Percentiles rank a stretch among this genome's conserved stretches.
Evolutionary conservation across 2,888 invertebrate species (phyloP).

Genomic region (Stenoptilia bipunctidactyla): DNA sequence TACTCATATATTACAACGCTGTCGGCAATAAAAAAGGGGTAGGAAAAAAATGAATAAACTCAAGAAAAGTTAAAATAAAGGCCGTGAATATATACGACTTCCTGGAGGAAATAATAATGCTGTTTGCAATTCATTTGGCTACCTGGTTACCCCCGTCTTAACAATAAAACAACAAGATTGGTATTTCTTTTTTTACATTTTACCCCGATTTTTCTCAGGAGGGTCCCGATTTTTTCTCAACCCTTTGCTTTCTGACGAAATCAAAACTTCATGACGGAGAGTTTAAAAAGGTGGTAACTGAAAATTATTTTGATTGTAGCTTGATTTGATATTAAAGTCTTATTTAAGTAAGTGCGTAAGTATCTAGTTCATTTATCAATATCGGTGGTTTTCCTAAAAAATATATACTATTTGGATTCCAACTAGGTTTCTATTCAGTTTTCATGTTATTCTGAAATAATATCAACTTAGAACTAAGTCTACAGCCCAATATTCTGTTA

Average conservation of each 20-base stretch:
- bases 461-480: too few species aligned
- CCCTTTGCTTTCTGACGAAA: constrained; percentile 53
- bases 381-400: too few species aligned
- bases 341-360: too few species aligned
- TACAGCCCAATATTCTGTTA: too few species aligned
- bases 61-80: constrained; percentile 66
- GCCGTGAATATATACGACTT: constrained; percentile 70
- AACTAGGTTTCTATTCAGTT: too few species aligned
- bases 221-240: constrained; percentile 54
- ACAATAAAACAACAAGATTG: constrained; percentile 52
- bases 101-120: constrained; percentile 71
- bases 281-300: constrained; percentile 27
- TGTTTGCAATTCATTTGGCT: constrained; percentile 73
- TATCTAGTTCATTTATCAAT: too few species aligned
- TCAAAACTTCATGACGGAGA: constrained; percentile 49
- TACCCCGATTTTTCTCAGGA: constrained; percentile 47
- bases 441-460: too few species aligned
- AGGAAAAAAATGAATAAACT: constrained; percentile 60
- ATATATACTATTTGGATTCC: too few species aligned
- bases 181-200: constrained; percentile 43
- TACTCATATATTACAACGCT: constrained; percentile 51
- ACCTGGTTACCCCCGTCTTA: constrained; percentile 63
- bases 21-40: constrained; percentile 67
- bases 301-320: constrained; percentile 13
- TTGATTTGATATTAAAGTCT: too few species aligned